A percentile compares a stretch with the other conserved stretches of the same genome.
These are phyloP conservation scores for Synaphobranchus kaupii DNA, from an alignment of 2,797 vertebrate species.

Conservation along the genomic window DNA sequence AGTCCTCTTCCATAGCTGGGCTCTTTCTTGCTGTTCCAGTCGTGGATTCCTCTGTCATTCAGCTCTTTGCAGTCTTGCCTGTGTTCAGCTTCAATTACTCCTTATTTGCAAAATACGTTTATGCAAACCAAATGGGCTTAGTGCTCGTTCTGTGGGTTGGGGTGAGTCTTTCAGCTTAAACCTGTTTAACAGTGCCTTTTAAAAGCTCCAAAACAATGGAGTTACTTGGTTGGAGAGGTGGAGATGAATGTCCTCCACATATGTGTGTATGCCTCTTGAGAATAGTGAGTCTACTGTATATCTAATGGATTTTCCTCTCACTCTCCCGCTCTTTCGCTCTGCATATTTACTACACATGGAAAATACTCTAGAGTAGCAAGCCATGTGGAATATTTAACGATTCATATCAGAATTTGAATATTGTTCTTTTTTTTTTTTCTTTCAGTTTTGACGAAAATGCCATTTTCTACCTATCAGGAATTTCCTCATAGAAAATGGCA, in stretches of 20 bases:
- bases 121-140: background rate
- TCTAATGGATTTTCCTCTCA: no score
- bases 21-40: no score
- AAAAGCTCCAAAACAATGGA: background rate
- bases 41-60: no score
- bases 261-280: background rate
- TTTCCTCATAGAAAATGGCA: no score
- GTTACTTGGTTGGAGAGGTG: background rate
- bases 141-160: background rate
- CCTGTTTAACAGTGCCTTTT: background rate
- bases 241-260: background rate
- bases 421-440: background rate
- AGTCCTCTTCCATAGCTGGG: no score
- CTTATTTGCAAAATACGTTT: background rate
- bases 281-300: background rate
- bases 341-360: no score
- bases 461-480: no score
- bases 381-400: background rate
- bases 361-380: background rate
- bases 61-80: background rate
- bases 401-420: background rate
- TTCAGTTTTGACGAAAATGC: no score
- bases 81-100: background rate
- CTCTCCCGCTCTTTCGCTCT: no score
- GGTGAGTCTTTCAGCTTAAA: background rate